Evolutionary conservation across 2,888 invertebrate species (phyloP), one percentile per base, ranked within the genome.

Genomic region (Cyclophora punctaria): DNA sequence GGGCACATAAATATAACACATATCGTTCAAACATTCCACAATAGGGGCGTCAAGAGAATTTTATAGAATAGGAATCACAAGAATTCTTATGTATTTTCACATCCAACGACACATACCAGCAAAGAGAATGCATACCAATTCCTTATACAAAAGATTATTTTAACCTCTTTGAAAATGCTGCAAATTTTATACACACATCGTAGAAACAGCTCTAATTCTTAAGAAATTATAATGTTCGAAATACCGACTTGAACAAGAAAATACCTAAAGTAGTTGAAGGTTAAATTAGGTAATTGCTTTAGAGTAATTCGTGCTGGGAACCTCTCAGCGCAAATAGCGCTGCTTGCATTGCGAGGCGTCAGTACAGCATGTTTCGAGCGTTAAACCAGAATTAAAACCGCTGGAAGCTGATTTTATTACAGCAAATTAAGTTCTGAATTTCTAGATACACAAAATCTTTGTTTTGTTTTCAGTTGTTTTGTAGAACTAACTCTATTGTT

Each of bases 11-110:
- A 34, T 34, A 44, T 44, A 6, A 44, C 33, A 44, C 7, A 33
- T 7, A 44, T 7, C 44, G 34, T 6, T 6, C 44, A 33, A 44
- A 44, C 20, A 44, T 44, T 34, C 34, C 44, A 20, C 44, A 20
- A 44, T 6, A 44, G 44, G 5, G 44, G 44, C 44, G 44, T 42
- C 46, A 47, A 50, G 43, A 49, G 45, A 48, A 50, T 50, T 44
- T 51, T 55, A 47, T 48, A 50, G 51, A 55, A 55, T 51, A 46
- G 48, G 55, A 52, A 55, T 55, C 40, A 41, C 48, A 50, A 55
- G 47, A 49, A 55, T 55, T 52, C 52, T 52, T 55, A 45, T 52
- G 48, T 52, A 48, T 46, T 49, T 20, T 45, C 41, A 48, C 44
- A 44, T 46, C 48, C 20, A 48, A 41, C 37, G 51, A 20, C 20